Percentiles rank a stretch among this genome's conserved stretches.
Conservation (phyloP, 2,888 invertebrate genomes). For the Cheilosia urbana region DNA sequence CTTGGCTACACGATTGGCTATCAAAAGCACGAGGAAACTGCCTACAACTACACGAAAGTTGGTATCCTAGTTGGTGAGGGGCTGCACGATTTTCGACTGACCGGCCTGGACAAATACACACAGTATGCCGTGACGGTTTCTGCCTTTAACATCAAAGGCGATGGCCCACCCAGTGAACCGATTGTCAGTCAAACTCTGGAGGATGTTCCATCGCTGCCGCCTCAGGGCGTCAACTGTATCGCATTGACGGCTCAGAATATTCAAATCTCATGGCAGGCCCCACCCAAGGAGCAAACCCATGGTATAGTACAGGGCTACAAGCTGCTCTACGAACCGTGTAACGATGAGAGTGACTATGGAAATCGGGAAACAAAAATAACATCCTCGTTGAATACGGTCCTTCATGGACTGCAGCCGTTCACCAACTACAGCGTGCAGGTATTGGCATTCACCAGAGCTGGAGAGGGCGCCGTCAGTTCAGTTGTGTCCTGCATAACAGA, state of each 20-base stretch:
- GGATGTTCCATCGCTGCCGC: constrained; percentile 88
- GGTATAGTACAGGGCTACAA: constrained; percentile 91
- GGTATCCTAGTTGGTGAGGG: constrained; percentile 84
- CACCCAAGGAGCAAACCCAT: constrained; percentile 87
- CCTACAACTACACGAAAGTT: constrained; percentile 82
- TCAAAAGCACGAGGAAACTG: constrained; percentile 84
- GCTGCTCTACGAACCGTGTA: constrained; percentile 87
- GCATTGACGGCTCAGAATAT: constrained; percentile 89
- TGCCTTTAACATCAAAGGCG: constrained; percentile 92
- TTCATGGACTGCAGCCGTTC: constrained; percentile 86
- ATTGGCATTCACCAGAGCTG: constrained; percentile 86
- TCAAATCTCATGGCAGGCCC: constrained; percentile 89
- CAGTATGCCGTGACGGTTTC: constrained; percentile 91
- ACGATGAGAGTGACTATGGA: constrained; percentile 81
- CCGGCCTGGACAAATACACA: constrained; percentile 90
- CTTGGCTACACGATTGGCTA: constrained; percentile 88
- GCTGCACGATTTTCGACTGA: constrained; percentile 86
- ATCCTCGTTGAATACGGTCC: constrained; percentile 85
- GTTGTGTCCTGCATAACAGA: constrained; percentile 86
- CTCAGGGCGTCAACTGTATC: constrained; percentile 87
- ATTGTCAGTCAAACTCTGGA: constrained; percentile 84
- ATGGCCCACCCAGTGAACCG: constrained; percentile 90
- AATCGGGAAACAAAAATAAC: constrained; percentile 85
- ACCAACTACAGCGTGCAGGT: constrained; percentile 88
- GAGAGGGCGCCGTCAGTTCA: constrained; percentile 86